Conservation (phyloP, 2,888 invertebrate genomes). For the Nephrotoma flavescens region DNA sequence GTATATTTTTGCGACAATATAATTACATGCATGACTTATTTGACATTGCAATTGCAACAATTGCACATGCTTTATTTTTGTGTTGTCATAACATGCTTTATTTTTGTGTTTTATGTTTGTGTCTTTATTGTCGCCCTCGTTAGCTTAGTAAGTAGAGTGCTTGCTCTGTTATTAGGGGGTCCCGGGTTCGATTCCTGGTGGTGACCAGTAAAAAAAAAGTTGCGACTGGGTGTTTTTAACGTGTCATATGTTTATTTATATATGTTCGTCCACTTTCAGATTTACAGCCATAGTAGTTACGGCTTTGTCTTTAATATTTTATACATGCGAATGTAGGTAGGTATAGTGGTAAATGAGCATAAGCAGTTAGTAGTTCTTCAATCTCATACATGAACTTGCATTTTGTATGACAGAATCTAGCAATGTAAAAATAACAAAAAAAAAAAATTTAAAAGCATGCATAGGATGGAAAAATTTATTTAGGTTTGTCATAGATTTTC, state of each 20-base stretch:
- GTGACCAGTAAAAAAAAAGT: no score
- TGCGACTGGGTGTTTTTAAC: no score
- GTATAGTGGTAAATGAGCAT: neutral
- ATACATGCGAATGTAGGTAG: neutral
- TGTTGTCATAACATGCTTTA: no score
- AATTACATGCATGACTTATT: neutral
- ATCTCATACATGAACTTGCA: neutral
- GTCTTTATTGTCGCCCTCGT: no score
- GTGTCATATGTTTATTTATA: no score
- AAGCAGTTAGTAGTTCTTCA: neutral
- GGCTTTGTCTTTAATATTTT: no score
- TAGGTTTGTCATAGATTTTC: neutral
- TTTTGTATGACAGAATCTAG: neutral
- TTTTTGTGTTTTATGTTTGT: no score
- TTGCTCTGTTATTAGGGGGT: no score
- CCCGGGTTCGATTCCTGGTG: no score
- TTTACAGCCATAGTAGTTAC: no score
- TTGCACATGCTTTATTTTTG: neutral
- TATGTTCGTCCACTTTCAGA: no score
- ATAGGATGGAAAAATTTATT: neutral
- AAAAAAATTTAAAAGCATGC: neutral
- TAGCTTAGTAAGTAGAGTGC: no score
- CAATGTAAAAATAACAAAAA: neutral
- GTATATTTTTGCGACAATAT: neutral
- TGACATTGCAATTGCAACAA: neutral